Conservation (phyloP, 2,113 vertebrate species). For the Colistium nudipinnis region DNA sequence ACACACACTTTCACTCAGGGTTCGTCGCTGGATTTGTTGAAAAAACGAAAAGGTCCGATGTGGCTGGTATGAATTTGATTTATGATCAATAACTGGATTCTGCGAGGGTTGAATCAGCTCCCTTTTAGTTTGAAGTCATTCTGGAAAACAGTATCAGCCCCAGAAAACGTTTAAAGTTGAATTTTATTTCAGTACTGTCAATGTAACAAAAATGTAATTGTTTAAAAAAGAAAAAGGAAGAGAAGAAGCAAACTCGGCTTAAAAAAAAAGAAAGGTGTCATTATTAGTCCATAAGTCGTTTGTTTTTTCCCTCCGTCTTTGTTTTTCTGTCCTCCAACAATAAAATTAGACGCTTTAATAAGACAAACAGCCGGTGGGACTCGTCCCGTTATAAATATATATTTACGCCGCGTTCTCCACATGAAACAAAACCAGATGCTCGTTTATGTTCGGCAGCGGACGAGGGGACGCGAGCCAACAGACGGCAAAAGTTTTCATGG, state of each 20-base stretch:
- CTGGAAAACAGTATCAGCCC: neutral
- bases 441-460: constrained; percentile 45
- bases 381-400: constrained; percentile 43
- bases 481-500: constrained; percentile 40
- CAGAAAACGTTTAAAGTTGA: neutral
- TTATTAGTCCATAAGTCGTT: too few relatives aligned
- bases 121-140: constrained; percentile 9
- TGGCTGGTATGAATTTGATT: neutral
- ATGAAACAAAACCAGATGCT: constrained; percentile 62
- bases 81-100: neutral
- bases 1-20: constrained; percentile 30
- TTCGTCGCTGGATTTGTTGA: neutral
- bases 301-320: too few relatives aligned
- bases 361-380: too few relatives aligned
- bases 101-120: neutral
- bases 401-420: constrained; percentile 17
- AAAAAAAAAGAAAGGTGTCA: neutral
- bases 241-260: neutral
- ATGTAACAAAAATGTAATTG: constrained; percentile 26
- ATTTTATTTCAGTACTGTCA: constrained; percentile 36
- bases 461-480: constrained; percentile 21
- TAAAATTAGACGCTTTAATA: constrained; percentile 4
- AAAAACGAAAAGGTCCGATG: too few relatives aligned
- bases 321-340: too few relatives aligned
- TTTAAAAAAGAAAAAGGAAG: neutral